phyloP scores from a whole-genome alignment of 2,797 vertebrate species.

The Anguilla megastoma region DNA sequence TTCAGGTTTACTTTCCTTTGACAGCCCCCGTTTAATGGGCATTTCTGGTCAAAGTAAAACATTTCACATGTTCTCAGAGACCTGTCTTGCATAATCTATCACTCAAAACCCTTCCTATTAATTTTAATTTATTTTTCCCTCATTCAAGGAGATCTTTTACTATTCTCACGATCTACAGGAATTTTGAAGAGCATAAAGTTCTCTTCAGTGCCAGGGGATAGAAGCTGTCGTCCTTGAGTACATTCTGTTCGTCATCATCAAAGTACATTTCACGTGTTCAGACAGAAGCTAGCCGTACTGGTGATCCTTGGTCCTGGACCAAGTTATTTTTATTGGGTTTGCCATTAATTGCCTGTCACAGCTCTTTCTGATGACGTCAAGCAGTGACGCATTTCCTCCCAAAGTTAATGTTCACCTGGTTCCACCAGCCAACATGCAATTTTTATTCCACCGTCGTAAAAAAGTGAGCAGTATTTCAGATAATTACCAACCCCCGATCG shows the following conservation, averaged over 20 bases:
- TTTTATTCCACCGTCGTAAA: background rate
- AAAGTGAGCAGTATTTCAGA: conserved; percentile 1
- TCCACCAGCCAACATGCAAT: background rate
- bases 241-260: background rate
- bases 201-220: background rate
- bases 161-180: background rate
- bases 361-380: background rate
- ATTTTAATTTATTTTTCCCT: background rate
- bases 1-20: background rate
- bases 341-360: background rate
- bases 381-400: background rate
- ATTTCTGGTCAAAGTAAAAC: background rate
- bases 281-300: background rate
- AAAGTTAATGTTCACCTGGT: conserved; percentile 11
- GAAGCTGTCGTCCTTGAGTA: background rate
- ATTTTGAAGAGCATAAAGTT: background rate
- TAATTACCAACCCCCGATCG: background rate
- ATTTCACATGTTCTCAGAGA: background rate
- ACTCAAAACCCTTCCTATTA: background rate
- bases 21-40: background rate
- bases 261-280: background rate
- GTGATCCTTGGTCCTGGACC: background rate
- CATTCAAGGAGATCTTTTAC: background rate
- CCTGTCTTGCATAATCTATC: background rate
- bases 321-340: background rate